These are phyloP conservation scores for Macrotis lagotis DNA, from an alignment of 2,113 vertebrate species.

Conservation along the genomic window DNA sequence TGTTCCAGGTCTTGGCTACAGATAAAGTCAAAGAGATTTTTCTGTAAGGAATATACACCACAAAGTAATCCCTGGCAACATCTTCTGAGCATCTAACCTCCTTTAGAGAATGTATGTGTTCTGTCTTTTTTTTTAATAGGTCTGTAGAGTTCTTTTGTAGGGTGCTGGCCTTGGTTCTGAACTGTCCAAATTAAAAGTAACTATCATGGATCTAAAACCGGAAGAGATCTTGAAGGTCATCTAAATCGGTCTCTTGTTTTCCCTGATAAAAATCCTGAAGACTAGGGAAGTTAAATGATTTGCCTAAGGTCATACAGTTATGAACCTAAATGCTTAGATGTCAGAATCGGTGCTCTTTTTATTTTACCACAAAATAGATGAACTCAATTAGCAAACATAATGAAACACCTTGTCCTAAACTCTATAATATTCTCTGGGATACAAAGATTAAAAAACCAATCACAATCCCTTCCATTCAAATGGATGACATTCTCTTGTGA, in stretches of 20 bases:
- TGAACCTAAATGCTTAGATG: not conserved
- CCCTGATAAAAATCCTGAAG: not conserved
- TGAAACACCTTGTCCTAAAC: not conserved
- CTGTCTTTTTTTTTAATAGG: not conserved
- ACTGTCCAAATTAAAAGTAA: not conserved
- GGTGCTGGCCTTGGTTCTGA: not conserved
- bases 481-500: not conserved
- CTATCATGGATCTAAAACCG: not conserved
- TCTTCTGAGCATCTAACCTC: not conserved
- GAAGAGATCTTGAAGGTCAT: not conserved
- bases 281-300: not conserved
- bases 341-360: not conserved
- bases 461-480: not conserved
- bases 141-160: not conserved
- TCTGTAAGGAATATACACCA: not conserved
- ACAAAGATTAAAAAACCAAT: not conserved
- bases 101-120: not conserved
- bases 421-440: not conserved
- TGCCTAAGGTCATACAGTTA: not conserved
- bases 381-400: not conserved
- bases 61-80: not conserved
- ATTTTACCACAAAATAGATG: not conserved
- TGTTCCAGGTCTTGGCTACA: not conserved
- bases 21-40: not conserved
- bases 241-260: not conserved